These are phyloP conservation scores for Trissolcus brochymenae DNA, from an alignment of 2,888 invertebrate genomes.

Conservation along the genomic window DNA sequence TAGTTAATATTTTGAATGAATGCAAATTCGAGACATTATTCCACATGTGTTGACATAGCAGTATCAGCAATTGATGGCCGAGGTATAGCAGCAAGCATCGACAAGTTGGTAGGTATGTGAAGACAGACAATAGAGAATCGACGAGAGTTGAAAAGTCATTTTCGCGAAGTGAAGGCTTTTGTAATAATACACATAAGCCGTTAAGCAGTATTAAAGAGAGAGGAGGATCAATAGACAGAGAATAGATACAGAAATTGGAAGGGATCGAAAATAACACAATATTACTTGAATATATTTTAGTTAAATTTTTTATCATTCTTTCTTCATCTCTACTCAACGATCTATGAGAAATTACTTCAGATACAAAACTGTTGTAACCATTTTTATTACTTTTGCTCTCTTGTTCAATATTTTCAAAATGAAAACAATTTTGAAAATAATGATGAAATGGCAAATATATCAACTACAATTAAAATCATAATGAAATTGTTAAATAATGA, in stretches of 20 bases:
- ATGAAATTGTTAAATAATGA: no score
- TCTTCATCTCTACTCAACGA: not conserved
- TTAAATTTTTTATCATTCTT: not conserved
- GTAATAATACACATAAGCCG: slow-evolving; percentile 59
- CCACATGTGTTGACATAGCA: slow-evolving; percentile 71
- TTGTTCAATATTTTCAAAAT: no score
- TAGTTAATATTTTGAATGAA: slow-evolving; percentile 65
- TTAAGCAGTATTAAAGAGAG: slow-evolving; percentile 57
- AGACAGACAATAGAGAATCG: slow-evolving; percentile 64
- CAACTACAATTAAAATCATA: no score
- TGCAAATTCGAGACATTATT: slow-evolving; percentile 69
- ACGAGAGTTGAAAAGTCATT: slow-evolving; percentile 54
- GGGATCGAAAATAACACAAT: slow-evolving; percentile 39
- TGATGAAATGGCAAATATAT: no score
- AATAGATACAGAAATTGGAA: slow-evolving; percentile 27
- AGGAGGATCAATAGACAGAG: slow-evolving; percentile 18
- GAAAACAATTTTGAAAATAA: no score
- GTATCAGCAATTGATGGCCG: slow-evolving; percentile 74
- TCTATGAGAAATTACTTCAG: no score
- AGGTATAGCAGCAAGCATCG: slow-evolving; percentile 76
- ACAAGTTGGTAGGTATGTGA: slow-evolving; percentile 70
- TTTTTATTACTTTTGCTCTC: no score
- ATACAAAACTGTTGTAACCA: no score
- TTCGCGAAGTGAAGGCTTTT: slow-evolving; percentile 58
- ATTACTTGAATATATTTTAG: slow-evolving; percentile 10